Evolutionary conservation across 1,140 invertebrate species (phyloP).

Genomic region (Platorchestia sp.): DNA sequence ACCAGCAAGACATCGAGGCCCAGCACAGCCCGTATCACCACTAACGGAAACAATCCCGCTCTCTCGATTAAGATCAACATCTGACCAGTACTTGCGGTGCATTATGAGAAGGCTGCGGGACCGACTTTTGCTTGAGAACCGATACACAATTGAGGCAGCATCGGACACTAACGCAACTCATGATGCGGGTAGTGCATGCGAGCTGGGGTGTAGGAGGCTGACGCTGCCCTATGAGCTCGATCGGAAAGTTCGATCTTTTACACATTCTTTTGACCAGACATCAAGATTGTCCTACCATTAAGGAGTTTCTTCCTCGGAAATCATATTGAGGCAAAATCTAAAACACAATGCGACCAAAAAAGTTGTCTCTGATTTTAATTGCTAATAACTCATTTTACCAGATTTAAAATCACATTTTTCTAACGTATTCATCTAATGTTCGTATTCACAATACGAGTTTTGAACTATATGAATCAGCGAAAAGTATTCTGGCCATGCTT

Average conservation of each 20-base stretch:
- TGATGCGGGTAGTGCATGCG: neutral
- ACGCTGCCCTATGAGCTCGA: neutral
- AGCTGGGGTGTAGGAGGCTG: neutral
- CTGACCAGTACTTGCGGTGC: neutral
- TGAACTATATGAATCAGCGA: too few species aligned
- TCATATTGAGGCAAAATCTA: too few species aligned
- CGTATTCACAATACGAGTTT: too few species aligned
- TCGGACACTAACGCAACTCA: neutral
- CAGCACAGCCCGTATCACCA: neutral
- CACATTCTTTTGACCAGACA: neutral
- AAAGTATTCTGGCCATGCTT: too few species aligned
- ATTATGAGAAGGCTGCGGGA: neutral
- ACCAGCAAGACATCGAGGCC: neutral
- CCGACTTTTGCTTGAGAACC: neutral
- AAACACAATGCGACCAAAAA: too few species aligned
- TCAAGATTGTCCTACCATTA: too few species aligned
- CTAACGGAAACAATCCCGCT: neutral
- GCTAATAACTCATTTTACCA: too few species aligned
- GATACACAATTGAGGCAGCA: neutral
- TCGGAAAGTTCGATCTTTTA: neutral
- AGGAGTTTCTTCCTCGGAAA: too few species aligned
- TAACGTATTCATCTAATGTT: too few species aligned
- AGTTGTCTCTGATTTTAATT: too few species aligned
- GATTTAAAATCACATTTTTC: too few species aligned
- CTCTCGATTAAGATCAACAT: slow-evolving; percentile 13